These are phyloP conservation scores for Leptinotarsa lineolata DNA, from an alignment of 1,140 invertebrate species.

Conservation along the genomic window DNA sequence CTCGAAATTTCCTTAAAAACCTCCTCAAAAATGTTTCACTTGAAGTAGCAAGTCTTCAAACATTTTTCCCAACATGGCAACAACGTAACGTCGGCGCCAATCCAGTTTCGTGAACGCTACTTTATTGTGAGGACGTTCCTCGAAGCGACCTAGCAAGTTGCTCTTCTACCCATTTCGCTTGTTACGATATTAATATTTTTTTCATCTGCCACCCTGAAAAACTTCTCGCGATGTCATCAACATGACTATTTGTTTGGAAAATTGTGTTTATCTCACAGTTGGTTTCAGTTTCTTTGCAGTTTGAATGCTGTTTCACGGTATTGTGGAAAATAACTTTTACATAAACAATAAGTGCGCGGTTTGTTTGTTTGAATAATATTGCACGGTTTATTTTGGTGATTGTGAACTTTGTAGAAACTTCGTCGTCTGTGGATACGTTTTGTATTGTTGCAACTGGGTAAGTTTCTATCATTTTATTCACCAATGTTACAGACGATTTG, in stretches of 20 bases:
- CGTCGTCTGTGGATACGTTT: neutral
- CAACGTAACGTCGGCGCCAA: slow-evolving; percentile 40
- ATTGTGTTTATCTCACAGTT: neutral
- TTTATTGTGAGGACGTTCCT: slow-evolving; percentile 42
- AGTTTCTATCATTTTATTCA: neutral
- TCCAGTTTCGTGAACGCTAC: slow-evolving; percentile 44
- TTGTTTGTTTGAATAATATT: neutral
- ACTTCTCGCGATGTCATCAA: neutral
- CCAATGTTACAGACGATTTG: neutral
- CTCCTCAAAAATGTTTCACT: too few relatives aligned
- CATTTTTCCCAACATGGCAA: slow-evolving; percentile 31
- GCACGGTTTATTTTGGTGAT: neutral
- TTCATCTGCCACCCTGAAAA: neutral
- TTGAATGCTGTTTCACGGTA: neutral
- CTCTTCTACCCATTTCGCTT: neutral
- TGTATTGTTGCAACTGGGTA: neutral
- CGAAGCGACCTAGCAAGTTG: slow-evolving; percentile 21
- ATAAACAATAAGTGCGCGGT: neutral
- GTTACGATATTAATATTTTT: neutral
- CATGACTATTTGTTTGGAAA: too few relatives aligned
- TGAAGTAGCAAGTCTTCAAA: neutral
- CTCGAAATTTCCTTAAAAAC: too few relatives aligned
- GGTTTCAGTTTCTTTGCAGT: neutral
- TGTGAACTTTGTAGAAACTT: neutral
- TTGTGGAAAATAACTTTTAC: neutral